Evolutionary conservation across 2,888 invertebrate genomes (phyloP).

Genomic region (Sphaerophoria rueppellii): DNA sequence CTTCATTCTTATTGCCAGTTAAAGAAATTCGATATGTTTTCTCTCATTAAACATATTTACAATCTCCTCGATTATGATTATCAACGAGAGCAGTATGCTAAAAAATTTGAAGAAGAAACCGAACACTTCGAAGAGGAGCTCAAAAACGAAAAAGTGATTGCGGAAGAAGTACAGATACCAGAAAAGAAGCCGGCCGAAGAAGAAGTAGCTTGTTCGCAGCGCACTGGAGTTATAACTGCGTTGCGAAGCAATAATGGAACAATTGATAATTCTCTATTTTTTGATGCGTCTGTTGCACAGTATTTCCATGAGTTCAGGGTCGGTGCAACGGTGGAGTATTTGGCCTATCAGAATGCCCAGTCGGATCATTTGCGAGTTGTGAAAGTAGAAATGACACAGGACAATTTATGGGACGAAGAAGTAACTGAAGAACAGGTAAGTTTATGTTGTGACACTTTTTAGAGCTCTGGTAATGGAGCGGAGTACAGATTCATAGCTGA

Average conservation of each 20-base stretch:
- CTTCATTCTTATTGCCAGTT: background rate
- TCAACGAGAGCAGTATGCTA: conserved; percentile 77
- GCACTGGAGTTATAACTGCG: conserved; percentile 85
- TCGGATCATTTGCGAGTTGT: conserved; percentile 83
- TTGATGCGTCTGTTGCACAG: conserved; percentile 81
- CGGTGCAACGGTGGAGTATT: conserved; percentile 84
- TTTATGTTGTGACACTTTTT: conserved; percentile 5
- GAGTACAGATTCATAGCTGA: too few species aligned
- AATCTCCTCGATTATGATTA: conserved; percentile 79
- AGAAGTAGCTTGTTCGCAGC: conserved; percentile 50
- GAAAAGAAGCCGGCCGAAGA: conserved; percentile 10
- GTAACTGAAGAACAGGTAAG: conserved; percentile 78
- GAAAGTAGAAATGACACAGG: conserved; percentile 84
- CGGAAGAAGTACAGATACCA: conserved; percentile 55
- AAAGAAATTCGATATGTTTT: conserved; percentile 81
- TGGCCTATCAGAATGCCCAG: conserved; percentile 83
- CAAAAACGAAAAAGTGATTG: conserved; percentile 73
- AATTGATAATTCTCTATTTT: conserved; percentile 85
- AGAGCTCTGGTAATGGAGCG: too few species aligned
- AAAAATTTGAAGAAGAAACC: conserved; percentile 82
- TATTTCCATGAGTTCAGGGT: conserved; percentile 80
- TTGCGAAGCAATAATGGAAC: conserved; percentile 83
- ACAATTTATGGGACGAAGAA: conserved; percentile 83
- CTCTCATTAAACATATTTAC: conserved; percentile 82
- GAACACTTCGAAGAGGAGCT: conserved; percentile 81